Evolutionary conservation across 2,888 invertebrate genomes (phyloP), one percentile per base, ranked within the genome.

Genomic region (Polydrusus cervinus): DNA sequence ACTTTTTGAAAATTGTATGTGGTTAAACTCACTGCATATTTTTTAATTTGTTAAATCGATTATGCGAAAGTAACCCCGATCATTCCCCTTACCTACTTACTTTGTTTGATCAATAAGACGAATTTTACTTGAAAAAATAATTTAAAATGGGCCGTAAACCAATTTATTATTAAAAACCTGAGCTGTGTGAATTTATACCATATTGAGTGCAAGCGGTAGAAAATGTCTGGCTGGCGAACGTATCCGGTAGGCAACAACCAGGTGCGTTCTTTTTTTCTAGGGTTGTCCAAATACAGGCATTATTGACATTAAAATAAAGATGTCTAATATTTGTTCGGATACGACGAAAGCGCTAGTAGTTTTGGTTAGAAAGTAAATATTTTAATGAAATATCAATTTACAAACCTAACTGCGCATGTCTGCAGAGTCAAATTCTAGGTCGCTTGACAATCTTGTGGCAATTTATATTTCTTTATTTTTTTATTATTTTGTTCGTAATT

Each of bases 241-340:
- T 86, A 86, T 86, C 86, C 86, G 85, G 86, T 85, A 84, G 83
- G 77, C 77, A 70, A 78, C 78, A 80, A 83, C 85, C 85, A 85
- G 85, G 85, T 85, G 85, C 83, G 69, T 61, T 57, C 51, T 51
- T 74, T 70, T 67, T 69, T 43, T 60, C 53, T 45, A 84, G 83
- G 84, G 84, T 80, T 84, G 84, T 83, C 82, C 85, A 84, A 82
- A 79, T 73, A 71, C 16, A 43, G 64, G 38, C 65, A 14, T 57
- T 67, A 72, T 71, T 71, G 71, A 71, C 71, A 71, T 55, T 55
- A 45, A 51, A 62, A 18, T 70, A 51, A 34, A 53, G 53, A 66
- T 49, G 7, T 25, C 49, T 60, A 57, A 69, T 69, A 69, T 69
- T 69, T 69, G 18, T 16, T 69, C 38, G 49, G 38, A 60, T 18